Evolutionary conservation across 2,888 invertebrate species (phyloP).

Genomic region (Lepidocyrtoides sp.): DNA sequence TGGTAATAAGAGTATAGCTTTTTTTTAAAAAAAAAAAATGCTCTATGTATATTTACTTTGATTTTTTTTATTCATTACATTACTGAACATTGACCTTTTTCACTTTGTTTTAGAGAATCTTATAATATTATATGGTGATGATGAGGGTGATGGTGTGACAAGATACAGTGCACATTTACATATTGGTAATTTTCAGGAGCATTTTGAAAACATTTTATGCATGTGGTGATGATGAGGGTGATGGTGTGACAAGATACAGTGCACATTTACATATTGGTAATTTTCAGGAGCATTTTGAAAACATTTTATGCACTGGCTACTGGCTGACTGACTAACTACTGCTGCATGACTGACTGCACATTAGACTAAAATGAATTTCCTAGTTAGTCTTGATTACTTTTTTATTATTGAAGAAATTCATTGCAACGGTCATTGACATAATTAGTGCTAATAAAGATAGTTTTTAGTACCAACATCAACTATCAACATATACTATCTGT

Average conservation of each 20-base stretch:
- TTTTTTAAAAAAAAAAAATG: conserved; percentile 37
- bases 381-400: conserved; percentile 63
- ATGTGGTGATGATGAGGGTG: not conserved
- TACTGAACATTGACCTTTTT: conserved; percentile 81
- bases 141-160: not conserved
- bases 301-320: not conserved
- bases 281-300: conserved; percentile 25
- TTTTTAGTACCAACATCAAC: conserved; percentile 7
- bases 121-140: not conserved
- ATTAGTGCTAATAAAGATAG: conserved; percentile 61
- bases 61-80: conserved; percentile 11
- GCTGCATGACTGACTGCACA: not conserved
- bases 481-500: not conserved
- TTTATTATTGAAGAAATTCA: conserved; percentile 60
- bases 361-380: conserved; percentile 76
- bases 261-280: conserved; percentile 13
- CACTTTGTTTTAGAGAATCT: conserved; percentile 13
- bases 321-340: not conserved
- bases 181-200: conserved; percentile 11
- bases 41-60: not conserved
- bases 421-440: conserved; percentile 79
- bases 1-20: conserved; percentile 36
- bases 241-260: not conserved
- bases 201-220: conserved; percentile 10
- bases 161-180: conserved; percentile 7